Base-by-base conservation (phyloP, 1,140 invertebrate genomes). In the Zaprionus africanus region DNA sequence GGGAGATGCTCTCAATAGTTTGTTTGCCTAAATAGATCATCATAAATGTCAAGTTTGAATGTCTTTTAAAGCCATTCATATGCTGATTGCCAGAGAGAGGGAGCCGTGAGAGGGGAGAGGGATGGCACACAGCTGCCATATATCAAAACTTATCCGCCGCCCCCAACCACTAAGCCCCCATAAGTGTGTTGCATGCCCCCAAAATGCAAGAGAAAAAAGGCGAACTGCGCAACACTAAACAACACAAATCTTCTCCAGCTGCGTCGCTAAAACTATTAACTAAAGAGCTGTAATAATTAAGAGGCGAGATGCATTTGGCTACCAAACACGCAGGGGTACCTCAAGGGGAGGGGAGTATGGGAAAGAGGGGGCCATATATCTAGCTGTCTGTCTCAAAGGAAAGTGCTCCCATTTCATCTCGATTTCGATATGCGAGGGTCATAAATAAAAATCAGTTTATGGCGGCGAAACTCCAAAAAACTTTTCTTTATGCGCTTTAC, bases 401-500 rank as follows among this genome's bases (percentile, higher is more conserved):
- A 74, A 79, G 63, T 83, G 84, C 83, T 87, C 81, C 73, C 83
- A 84, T 87, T 87, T 87, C 83, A 80, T 80, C 83, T 87, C 84
- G 83, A 87, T 87, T 88, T 88, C 73, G 73, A 49, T 82, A 61
- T 71, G 54, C 31, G 70, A 75, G 69, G 76, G 62, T 78, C 83
- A 87, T 87, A 87, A 87, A 87, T 88, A 83, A 88, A 87, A 87
- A 88, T 88, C 84, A 88, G 77, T 87, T 87, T 87, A 87, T 88
- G 83, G 82, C 84, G 68, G 87, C 77, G 54, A 62, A 86, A 87
- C 84, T 87, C 83, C 80, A 83, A 88, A 86, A 87, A 88, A 88
- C 66, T 87, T 88, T 88, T 87, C 84, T 78, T 88, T 78, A 87
- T 87, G 83, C 84, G 84, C 81, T 88, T 87, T 87, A 87, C 83